Base-by-base conservation (phyloP, 2,113 vertebrate genomes). In the Todiramphus chloris region DNA sequence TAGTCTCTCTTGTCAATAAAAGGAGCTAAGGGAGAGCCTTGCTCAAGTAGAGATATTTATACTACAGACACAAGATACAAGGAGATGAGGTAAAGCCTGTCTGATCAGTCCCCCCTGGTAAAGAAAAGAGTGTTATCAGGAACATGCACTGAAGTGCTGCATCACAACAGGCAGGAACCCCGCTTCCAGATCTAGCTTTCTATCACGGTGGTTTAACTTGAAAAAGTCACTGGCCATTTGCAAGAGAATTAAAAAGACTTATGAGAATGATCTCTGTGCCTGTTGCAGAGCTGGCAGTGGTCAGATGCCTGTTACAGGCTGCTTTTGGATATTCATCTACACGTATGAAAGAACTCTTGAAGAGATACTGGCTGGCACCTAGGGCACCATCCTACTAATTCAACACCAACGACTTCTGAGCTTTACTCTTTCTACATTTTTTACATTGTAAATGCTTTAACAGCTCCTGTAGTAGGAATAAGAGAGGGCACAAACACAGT, bases 191-290 rank as follows among this genome's bases (percentile, higher is more conserved):
- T 30, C 39, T 43, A 76, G 15, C 21, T 78, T 46, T 27, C 20
- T 58, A 53, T 33, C 9, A 3, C 0, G 3, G 31, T 16, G 25
- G 41, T 76, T 87, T 62, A 59, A 46, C 67, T 69, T 37, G 44
- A 48, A 62, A 48, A 76, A 50, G 30, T 44, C 28, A 53, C 35
- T 60, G 37, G n/a, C 18, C 27, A 10, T 24, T 53, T 67, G 21
- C 48, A 91, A 62, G 21, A 67, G 39, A 35, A 9, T 33, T 27
- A 24, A 7, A 30, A 72, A 80, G 43, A 79, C 30, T 24, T 33
- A 20, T 16, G 25, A 86, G 41, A 70, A 78, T 0, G 0, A 66
- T 48, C 24, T 9, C 41, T 11, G 0, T 5, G 37, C 13, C 21
- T 66, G 4, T 17, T 43, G 30, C 39, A 58, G 44, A 85, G 44